Percentiles rank a stretch among this genome's conserved stretches.
Conservation (phyloP, 2,113 vertebrate species). For the Apteryx mantelli region DNA sequence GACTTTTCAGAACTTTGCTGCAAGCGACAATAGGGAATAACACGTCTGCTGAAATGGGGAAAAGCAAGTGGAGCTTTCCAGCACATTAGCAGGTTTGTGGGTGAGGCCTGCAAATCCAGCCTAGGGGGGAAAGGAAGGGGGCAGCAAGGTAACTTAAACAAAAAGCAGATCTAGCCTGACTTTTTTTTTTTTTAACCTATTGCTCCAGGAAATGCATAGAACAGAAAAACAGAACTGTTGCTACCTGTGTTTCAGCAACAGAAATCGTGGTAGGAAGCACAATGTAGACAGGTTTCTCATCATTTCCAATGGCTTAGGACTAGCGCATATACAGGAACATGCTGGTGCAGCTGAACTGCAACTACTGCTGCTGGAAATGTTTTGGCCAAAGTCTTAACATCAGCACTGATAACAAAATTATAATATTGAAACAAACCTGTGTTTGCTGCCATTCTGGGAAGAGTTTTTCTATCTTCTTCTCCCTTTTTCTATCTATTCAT, state of each 20-base stretch:
- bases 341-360: not conserved
- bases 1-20: not conserved
- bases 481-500: not conserved
- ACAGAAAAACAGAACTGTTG: not conserved
- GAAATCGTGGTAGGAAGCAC: not conserved
- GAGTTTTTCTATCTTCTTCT: not conserved
- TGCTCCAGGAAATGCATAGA: not conserved
- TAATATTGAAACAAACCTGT: not conserved
- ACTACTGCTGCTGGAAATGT: not conserved
- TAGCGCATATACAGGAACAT: not conserved
- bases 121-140: not conserved
- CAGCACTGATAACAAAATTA: not conserved
- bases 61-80: not conserved
- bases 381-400: not conserved
- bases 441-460: not conserved
- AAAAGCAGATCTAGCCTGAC: not conserved
- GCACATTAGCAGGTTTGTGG: too few species aligned
- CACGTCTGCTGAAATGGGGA: not conserved
- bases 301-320: not conserved
- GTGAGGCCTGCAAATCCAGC: not conserved
- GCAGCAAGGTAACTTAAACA: not conserved
- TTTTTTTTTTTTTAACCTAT: not conserved
- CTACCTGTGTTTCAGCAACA: not conserved
- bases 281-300: not conserved
- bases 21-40: not conserved